Conservation (phyloP, 1,140 invertebrate species). For the Hycleus cichorii region DNA sequence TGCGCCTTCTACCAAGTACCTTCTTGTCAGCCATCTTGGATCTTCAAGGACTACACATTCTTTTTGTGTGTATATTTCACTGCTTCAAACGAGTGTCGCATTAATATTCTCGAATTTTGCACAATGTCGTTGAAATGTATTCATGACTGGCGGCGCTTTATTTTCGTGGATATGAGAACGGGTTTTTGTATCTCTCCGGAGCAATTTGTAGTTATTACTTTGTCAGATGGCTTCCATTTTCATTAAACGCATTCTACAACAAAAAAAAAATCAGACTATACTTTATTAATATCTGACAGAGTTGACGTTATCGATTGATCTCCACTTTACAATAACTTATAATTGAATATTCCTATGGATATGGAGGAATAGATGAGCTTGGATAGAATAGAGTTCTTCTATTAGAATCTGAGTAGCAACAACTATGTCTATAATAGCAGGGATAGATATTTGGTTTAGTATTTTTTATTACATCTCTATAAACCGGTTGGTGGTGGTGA, state of each 20-base stretch:
- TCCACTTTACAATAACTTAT: too few relatives aligned
- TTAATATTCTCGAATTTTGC: slow-evolving; percentile 15
- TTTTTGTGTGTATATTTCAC: slow-evolving; percentile 13
- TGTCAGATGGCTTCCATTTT: slow-evolving; percentile 9
- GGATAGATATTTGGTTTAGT: too few relatives aligned
- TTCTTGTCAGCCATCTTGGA: slow-evolving; percentile 25
- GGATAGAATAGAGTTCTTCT: neutral
- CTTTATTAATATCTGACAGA: too few relatives aligned
- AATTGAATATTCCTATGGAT: too few relatives aligned
- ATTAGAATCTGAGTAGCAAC: too few relatives aligned
- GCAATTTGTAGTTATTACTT: slow-evolving; percentile 14
- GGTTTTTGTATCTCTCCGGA: neutral
- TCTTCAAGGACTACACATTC: slow-evolving; percentile 15
- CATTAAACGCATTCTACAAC: slow-evolving; percentile 5
- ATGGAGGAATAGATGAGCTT: too few relatives aligned
- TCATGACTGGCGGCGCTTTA: slow-evolving; percentile 15
- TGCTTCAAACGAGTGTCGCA: slow-evolving; percentile 14
- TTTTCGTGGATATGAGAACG: slow-evolving; percentile 9
- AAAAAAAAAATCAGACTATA: too few relatives aligned
- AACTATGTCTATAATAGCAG: too few relatives aligned
- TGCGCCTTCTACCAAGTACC: slow-evolving; percentile 21
- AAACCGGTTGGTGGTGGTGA: neutral
- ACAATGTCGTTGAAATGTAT: slow-evolving; percentile 13
- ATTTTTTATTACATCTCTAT: neutral
- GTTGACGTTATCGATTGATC: too few relatives aligned